Evolutionary conservation across 2,113 vertebrate genomes (phyloP).

Genomic region (Casuarius casuarius): DNA sequence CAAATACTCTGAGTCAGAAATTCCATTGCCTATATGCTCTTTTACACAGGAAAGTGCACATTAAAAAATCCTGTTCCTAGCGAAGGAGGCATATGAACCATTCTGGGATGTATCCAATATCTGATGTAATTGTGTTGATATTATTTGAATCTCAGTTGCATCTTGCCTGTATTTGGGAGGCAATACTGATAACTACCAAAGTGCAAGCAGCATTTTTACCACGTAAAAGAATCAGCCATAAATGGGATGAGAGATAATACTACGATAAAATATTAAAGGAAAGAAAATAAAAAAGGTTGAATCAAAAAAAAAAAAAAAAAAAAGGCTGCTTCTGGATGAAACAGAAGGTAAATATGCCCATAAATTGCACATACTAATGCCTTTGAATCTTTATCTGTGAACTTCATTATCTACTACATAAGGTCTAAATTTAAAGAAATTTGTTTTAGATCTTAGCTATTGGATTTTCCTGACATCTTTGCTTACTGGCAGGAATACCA

Average conservation of each 20-base stretch:
- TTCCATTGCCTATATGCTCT: background rate
- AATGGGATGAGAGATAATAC: background rate
- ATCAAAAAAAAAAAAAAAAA: background rate
- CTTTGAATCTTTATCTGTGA: background rate
- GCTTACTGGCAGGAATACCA: background rate
- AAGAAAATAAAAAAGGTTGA: background rate
- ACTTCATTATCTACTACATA: background rate
- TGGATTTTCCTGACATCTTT: background rate
- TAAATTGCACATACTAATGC: background rate
- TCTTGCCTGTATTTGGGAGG: background rate
- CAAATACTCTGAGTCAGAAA: background rate
- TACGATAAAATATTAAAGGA: background rate
- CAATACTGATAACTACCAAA: background rate
- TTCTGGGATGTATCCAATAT: background rate
- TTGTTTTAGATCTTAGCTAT: background rate
- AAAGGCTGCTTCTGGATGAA: background rate
- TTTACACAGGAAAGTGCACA: background rate
- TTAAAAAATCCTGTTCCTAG: background rate
- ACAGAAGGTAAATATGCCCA: background rate
- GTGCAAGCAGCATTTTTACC: background rate
- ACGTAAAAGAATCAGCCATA: background rate
- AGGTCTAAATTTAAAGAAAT: background rate
- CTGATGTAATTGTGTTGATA: background rate
- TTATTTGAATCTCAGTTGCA: background rate
- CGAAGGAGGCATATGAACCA: background rate